Evolutionary conservation across 2,888 invertebrate species (phyloP), one percentile per base, ranked within the genome.

Genomic region (Horisme vitalbata): DNA sequence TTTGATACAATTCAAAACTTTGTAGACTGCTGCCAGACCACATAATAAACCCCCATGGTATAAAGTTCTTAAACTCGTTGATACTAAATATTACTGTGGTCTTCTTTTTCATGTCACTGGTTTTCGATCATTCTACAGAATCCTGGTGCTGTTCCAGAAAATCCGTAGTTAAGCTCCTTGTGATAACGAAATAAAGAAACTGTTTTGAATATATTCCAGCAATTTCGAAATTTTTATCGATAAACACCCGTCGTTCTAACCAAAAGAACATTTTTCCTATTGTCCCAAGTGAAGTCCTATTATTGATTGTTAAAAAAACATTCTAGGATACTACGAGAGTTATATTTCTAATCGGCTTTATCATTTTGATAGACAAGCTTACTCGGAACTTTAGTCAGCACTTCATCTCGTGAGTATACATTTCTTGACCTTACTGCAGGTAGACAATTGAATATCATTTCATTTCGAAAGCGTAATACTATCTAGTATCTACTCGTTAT

Each of bases 291-390:
- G n/a, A n/a, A n/a, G n/a, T n/a, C n/a, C n/a, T n/a, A n/a, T n/a
- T n/a, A n/a, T n/a, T n/a, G n/a, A n/a, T n/a, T n/a, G n/a, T n/a
- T n/a, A n/a, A n/a, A n/a, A n/a, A n/a, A n/a, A n/a, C n/a, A n/a
- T n/a, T n/a, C n/a, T n/a, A n/a, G n/a, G n/a, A n/a, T n/a, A n/a
- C n/a, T n/a, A n/a, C n/a, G n/a, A n/a, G n/a, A n/a, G n/a, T n/a
- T n/a, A n/a, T n/a, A n/a, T 8, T 14, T 13, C 6, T 34, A 26
- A 45, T 30, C 24, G 4, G 14, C 13, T 37, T 37, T 41, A 26
- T 52, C 36, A 34, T 54, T 45, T 50, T 35, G 41, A 27, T 52
- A 45, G 37, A 35, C 31, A 24, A 45, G 10, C 38, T 38, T 41
- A 35, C 47, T 47, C 37, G 41, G 39, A 48, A 23, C 8, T 11